A percentile compares a stretch with the other conserved stretches of the same genome.
These are phyloP conservation scores for Achroia grisella DNA, from an alignment of 1,140 invertebrate genomes.

Conservation along the genomic window DNA sequence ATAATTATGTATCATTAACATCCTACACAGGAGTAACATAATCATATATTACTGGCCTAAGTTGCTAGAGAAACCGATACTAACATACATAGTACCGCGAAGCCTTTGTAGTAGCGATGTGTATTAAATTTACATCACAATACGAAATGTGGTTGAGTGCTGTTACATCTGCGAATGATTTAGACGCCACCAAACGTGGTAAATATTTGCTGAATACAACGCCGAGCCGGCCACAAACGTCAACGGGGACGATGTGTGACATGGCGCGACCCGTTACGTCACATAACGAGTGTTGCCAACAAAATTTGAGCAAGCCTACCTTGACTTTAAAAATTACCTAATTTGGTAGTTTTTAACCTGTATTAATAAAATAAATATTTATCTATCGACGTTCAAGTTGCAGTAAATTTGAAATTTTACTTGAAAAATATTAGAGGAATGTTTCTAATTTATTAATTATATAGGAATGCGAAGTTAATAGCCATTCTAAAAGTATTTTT, in stretches of 20 bases:
- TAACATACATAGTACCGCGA: neutral
- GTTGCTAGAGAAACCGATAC: neutral
- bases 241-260: slow-evolving; percentile 1
- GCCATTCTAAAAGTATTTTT: too few relatives aligned
- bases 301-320: too few relatives aligned
- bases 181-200: slow-evolving; percentile 17
- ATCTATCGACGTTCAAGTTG: too few relatives aligned
- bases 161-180: slow-evolving; percentile 26
- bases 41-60: neutral
- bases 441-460: too few relatives aligned
- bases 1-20: too few relatives aligned
- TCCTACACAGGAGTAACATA: neutral
- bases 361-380: too few relatives aligned
- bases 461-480: too few relatives aligned
- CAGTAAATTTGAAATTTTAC: too few relatives aligned
- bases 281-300: neutral
- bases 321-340: too few relatives aligned
- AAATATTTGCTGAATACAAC: slow-evolving; percentile 23
- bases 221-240: slow-evolving; percentile 8
- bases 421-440: too few relatives aligned
- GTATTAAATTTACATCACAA: slow-evolving; percentile 20
- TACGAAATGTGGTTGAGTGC: slow-evolving; percentile 21
- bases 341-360: too few relatives aligned
- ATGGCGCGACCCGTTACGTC: slow-evolving; percentile 1
- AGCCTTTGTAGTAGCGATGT: slow-evolving; percentile 5